These are phyloP conservation scores for Arremon brunneinucha DNA, from an alignment of 2,797 vertebrate species.

Conservation along the genomic window DNA sequence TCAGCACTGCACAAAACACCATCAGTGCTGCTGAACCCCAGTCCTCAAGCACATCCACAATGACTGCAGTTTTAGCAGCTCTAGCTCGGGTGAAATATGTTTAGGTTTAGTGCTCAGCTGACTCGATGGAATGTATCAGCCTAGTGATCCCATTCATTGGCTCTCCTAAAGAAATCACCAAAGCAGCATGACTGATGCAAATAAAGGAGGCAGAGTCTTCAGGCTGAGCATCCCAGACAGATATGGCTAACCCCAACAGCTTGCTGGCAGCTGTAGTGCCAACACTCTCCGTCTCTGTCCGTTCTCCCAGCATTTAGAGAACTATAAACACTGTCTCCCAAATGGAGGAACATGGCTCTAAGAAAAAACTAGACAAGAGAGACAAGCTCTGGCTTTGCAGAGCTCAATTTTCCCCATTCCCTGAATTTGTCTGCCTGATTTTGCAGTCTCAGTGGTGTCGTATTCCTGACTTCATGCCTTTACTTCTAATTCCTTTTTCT, in stretches of 20 bases:
- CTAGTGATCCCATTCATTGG: neutral
- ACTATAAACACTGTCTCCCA: neutral
- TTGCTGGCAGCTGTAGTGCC: neutral
- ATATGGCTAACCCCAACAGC: neutral
- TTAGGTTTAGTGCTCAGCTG: neutral
- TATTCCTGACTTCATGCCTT: neutral
- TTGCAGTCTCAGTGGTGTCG: neutral
- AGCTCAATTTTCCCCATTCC: neutral
- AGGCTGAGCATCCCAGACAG: neutral
- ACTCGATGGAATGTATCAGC: neutral
- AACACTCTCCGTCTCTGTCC: neutral
- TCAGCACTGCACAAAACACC: fast-evolving
- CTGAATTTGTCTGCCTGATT: neutral
- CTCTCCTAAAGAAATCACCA: neutral
- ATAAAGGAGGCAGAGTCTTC: neutral
- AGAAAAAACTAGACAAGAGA: neutral
- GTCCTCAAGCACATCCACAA: neutral
- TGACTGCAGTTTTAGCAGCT: neutral
- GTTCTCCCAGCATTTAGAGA: neutral
- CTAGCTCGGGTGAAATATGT: neutral
- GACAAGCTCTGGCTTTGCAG: neutral
- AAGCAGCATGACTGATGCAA: neutral
- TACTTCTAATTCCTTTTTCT: neutral
- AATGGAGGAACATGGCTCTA: neutral
- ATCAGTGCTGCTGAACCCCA: fast-evolving